phyloP scores from a whole-genome alignment of 1,140 invertebrate species.

The Anastrepha ludens region DNA sequence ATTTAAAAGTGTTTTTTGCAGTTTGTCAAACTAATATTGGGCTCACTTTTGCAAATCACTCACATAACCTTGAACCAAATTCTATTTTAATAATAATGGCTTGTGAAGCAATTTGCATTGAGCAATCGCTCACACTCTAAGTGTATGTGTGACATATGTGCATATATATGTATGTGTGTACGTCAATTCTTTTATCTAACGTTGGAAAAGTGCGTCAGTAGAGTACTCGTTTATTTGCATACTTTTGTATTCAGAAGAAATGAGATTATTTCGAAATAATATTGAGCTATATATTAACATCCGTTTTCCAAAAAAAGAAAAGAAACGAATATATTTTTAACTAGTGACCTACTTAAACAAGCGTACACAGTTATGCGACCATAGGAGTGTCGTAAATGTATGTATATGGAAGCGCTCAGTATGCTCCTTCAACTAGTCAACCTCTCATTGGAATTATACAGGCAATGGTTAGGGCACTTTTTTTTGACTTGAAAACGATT shows the following conservation, averaged over 20 bases:
- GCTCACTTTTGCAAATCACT: conserved; percentile 64
- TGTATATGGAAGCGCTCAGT: too few relatives aligned
- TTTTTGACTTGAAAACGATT: too few relatives aligned
- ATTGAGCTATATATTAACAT: neutral
- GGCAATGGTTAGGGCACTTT: too few relatives aligned
- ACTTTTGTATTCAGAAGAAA: neutral
- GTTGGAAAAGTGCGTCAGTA: conserved; percentile 22
- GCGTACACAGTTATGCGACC: too few relatives aligned
- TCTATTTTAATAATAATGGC: conserved; percentile 64
- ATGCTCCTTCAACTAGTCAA: too few relatives aligned
- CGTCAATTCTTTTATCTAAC: neutral
- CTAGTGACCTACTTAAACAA: too few relatives aligned
- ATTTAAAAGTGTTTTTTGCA: neutral
- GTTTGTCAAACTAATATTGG: neutral
- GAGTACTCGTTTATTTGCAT: neutral
- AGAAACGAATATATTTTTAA: too few relatives aligned
- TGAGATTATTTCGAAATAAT: neutral
- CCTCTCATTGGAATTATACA: too few relatives aligned
- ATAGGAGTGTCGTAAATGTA: too few relatives aligned
- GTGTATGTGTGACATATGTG: too few relatives aligned
- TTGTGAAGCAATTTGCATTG: conserved; percentile 14
- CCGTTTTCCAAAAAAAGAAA: neutral
- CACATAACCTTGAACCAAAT: conserved; percentile 70
- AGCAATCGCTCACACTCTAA: neutral
- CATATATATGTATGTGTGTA: neutral